phyloP scores from a whole-genome alignment of 2,113 vertebrate species.

The Mustelus asterias region DNA sequence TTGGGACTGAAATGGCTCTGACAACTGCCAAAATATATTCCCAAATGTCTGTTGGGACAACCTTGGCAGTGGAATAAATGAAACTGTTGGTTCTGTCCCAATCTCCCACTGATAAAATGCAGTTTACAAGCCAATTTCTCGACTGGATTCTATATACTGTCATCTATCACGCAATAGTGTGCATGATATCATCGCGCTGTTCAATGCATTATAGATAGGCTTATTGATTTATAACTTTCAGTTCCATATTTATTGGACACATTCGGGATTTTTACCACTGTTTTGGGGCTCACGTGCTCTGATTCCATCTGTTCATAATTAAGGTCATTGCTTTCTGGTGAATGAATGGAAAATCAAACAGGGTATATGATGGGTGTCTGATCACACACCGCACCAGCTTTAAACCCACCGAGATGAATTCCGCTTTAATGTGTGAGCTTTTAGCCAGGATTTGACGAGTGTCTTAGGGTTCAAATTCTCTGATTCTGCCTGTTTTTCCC shows the following conservation, averaged over 20 bases:
- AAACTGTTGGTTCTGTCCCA: background rate
- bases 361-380: background rate
- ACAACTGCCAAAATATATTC: conserved; percentile 3
- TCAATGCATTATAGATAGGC: background rate
- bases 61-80: conserved; percentile 33
- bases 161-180: background rate
- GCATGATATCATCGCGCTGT: conserved; percentile 19
- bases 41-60: conserved; percentile 22
- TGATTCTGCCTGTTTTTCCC: background rate
- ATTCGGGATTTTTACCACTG: background rate
- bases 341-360: background rate
- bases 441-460: background rate
- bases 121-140: background rate
- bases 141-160: background rate
- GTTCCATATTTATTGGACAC: background rate
- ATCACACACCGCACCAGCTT: background rate
- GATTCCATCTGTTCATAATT: background rate
- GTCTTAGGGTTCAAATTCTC: background rate
- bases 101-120: background rate
- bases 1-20: background rate
- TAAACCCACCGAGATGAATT: background rate
- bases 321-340: background rate
- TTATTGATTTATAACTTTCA: background rate
- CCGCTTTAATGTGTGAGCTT: background rate
- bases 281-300: background rate